phyloP scores from a whole-genome alignment of 2,797 vertebrate species.

The Epinephelus malabaricus region DNA sequence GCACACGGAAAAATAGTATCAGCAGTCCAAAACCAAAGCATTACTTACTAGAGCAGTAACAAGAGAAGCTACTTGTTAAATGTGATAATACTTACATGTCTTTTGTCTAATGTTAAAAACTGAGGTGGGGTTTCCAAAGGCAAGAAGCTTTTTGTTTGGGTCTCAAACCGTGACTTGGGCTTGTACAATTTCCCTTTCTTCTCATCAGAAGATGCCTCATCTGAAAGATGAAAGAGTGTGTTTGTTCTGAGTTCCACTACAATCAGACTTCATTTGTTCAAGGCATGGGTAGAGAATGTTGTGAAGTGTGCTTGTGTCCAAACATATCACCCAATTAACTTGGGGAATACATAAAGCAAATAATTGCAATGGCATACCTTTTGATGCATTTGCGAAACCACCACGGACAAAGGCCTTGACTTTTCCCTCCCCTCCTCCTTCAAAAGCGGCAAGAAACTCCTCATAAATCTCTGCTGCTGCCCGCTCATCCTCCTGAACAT shows the following conservation, averaged over 20 bases:
- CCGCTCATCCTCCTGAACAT: constrained; percentile 95
- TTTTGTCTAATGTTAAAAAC: constrained; percentile 94
- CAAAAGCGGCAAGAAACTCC: constrained; percentile 98
- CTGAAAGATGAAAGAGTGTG: constrained; percentile 80
- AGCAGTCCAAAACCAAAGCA: neutral
- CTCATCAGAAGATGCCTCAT: constrained; percentile 93
- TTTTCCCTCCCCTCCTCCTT: constrained; percentile 96
- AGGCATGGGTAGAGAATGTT: neutral
- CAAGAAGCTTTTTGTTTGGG: constrained; percentile 88
- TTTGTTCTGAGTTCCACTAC: neutral
- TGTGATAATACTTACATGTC: constrained; percentile 88
- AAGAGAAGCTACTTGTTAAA: neutral
- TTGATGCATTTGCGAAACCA: constrained; percentile 96
- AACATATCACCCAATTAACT: neutral
- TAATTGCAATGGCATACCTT: constrained; percentile 86
- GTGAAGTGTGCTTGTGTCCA: neutral
- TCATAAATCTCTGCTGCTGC: constrained; percentile 99
- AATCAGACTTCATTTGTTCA: neutral
- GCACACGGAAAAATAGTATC: constrained; percentile 22
- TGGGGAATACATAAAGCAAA: neutral
- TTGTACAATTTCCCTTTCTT: constrained; percentile 98
- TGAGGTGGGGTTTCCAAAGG: constrained; percentile 92
- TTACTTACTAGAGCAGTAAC: neutral
- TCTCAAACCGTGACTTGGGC: constrained; percentile 93
- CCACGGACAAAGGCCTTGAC: constrained; percentile 99